These are phyloP conservation scores for Sphaeramia orbicularis DNA, from an alignment of 2,797 vertebrate genomes.

Conservation along the genomic window DNA sequence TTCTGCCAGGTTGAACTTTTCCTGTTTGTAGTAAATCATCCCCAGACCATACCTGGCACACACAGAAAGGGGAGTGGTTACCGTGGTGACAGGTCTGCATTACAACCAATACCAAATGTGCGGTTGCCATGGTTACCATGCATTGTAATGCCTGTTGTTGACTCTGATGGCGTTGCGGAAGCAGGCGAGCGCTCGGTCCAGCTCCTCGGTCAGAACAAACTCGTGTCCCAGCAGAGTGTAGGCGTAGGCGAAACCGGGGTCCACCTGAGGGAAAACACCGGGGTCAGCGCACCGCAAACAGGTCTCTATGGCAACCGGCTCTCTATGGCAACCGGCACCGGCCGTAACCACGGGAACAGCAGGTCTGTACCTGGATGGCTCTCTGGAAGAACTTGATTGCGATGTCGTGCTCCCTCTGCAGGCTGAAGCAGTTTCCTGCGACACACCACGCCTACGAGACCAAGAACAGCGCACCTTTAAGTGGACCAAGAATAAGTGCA, in stretches of 20 bases:
- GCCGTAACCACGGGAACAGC: slow-evolving; percentile 37
- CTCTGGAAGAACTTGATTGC: slow-evolving; percentile 99
- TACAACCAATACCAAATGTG: no score
- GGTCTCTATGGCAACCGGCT: no score
- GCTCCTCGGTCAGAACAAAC: slow-evolving; percentile 95
- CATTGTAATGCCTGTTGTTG: slow-evolving; percentile 96
- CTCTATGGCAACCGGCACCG: background rate
- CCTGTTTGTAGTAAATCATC: slow-evolving; percentile 99
- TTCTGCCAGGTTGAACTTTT: slow-evolving; percentile 97
- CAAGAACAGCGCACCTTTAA: no score
- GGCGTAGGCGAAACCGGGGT: slow-evolving; percentile 96
- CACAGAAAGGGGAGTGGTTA: no score
- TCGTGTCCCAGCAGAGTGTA: slow-evolving; percentile 97
- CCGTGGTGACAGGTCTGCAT: no score
- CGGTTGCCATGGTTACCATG: slow-evolving; percentile 81
- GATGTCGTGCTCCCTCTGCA: slow-evolving; percentile 97
- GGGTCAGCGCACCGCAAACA: background rate
- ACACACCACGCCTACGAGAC: slow-evolving; percentile 94
- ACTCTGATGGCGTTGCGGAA: slow-evolving; percentile 97
- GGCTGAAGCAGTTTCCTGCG: slow-evolving; percentile 98
- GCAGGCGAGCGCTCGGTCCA: slow-evolving; percentile 96
- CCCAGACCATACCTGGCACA: slow-evolving; percentile 93
- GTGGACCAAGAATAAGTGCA: no score
- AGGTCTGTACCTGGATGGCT: slow-evolving; percentile 94
- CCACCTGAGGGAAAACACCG: slow-evolving; percentile 89